These are phyloP conservation scores for Menura novaehollandiae DNA, from an alignment of 2,113 vertebrate genomes.

Conservation along the genomic window DNA sequence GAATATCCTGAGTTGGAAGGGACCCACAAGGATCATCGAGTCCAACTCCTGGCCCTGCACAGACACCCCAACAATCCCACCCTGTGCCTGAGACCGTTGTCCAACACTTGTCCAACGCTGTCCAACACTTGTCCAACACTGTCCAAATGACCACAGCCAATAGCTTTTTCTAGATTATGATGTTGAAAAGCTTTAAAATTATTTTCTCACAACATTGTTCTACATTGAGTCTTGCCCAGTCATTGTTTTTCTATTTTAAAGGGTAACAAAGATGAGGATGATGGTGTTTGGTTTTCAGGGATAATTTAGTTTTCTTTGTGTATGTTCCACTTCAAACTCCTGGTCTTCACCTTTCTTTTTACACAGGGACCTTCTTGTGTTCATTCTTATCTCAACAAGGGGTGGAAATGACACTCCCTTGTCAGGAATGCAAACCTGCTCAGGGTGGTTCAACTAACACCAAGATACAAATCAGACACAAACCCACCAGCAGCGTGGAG, in stretches of 20 bases:
- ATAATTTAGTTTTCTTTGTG: background rate
- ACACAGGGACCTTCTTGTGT: background rate
- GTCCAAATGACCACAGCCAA: background rate
- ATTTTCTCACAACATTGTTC: background rate
- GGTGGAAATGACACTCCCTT: background rate
- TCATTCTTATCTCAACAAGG: fast-evolving
- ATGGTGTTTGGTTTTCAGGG: background rate
- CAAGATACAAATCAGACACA: background rate
- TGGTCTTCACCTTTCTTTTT: background rate
- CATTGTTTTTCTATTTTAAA: background rate
- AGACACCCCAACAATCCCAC: background rate
- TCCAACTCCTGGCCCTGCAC: background rate
- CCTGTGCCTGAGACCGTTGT: background rate
- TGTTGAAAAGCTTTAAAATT: background rate
- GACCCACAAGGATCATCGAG: too few species aligned
- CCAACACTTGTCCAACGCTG: fast-evolving
- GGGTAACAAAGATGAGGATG: background rate
- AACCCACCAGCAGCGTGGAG: background rate
- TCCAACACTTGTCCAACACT: fast-evolving
- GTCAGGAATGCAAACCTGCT: background rate
- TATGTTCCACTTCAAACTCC: background rate
- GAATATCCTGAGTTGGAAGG: background rate
- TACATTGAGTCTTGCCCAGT: background rate
- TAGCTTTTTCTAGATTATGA: background rate
- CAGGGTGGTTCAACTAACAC: background rate